Conservation (phyloP, 2,797 vertebrate species). For the Chromobotia macracanthus region DNA sequence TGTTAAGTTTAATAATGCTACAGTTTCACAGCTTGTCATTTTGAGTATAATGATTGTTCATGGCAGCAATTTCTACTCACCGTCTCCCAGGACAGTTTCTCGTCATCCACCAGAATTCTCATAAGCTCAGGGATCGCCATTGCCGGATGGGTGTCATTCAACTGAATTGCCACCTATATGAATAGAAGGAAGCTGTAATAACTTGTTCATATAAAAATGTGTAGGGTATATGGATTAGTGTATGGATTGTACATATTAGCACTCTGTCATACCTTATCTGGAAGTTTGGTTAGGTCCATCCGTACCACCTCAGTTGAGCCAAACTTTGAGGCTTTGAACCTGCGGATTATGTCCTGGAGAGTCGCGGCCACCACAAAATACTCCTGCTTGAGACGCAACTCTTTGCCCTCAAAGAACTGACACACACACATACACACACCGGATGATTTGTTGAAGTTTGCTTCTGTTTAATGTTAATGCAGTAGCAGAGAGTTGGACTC, state of each 20-base stretch:
- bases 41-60: not conserved
- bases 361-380: constrained; percentile 92
- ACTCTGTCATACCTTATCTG: constrained; percentile 80
- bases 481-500: constrained; percentile 61
- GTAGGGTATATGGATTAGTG: not conserved
- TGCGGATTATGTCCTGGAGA: constrained; percentile 90
- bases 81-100: constrained; percentile 78
- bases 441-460: not conserved
- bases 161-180: constrained; percentile 89
- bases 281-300: constrained; percentile 83
- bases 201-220: not conserved
- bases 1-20: not conserved
- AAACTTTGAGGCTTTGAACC: constrained; percentile 92
- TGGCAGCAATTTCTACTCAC: constrained; percentile 64
- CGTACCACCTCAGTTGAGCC: constrained; percentile 87
- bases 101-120: constrained; percentile 85
- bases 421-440: not conserved
- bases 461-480: not conserved
- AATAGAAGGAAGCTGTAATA: not conserved
- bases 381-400: constrained; percentile 90
- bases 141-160: constrained; percentile 92
- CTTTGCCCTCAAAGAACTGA: constrained; percentile 93
- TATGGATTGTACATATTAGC: not conserved
- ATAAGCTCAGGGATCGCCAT: constrained; percentile 92
- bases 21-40: not conserved